Percentiles rank a stretch among this genome's conserved stretches.
These are phyloP conservation scores for Dipus sagitta DNA, from an alignment of 2,797 vertebrate genomes.

Conservation along the genomic window DNA sequence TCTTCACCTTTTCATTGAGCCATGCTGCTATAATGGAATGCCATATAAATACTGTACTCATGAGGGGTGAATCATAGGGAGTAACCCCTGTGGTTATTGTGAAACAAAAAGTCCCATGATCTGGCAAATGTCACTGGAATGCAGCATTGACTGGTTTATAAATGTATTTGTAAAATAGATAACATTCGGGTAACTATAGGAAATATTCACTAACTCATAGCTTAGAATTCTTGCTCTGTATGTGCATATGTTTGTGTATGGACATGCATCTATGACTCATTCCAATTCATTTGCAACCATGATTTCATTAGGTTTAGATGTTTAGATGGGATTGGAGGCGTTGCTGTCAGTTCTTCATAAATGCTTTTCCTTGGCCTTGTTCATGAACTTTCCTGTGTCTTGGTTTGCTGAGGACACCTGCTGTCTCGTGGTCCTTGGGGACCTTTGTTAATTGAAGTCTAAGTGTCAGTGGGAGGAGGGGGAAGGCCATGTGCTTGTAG, in stretches of 20 bases:
- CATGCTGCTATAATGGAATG: background rate
- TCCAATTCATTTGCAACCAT: background rate
- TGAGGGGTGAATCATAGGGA: no score
- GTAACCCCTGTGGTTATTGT: background rate
- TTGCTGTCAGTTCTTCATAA: background rate
- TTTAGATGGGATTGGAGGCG: rapidly evolving
- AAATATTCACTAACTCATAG: background rate
- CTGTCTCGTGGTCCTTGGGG: background rate
- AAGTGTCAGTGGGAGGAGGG: background rate
- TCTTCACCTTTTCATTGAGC: conserved; percentile 47
- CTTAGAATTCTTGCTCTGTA: background rate
- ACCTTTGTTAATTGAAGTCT: background rate
- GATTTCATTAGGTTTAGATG: background rate
- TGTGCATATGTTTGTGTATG: background rate
- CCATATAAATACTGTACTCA: background rate
- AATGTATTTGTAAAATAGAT: background rate
- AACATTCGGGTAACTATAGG: background rate
- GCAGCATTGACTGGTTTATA: background rate
- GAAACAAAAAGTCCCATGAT: background rate
- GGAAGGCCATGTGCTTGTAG: background rate
- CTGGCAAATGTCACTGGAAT: background rate
- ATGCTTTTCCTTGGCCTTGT: background rate
- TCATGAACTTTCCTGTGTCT: background rate
- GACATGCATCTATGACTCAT: background rate
- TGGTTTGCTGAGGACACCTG: no score